These are phyloP conservation scores for Drosophila dunni DNA, from an alignment of 1,140 invertebrate species.

Conservation along the genomic window DNA sequence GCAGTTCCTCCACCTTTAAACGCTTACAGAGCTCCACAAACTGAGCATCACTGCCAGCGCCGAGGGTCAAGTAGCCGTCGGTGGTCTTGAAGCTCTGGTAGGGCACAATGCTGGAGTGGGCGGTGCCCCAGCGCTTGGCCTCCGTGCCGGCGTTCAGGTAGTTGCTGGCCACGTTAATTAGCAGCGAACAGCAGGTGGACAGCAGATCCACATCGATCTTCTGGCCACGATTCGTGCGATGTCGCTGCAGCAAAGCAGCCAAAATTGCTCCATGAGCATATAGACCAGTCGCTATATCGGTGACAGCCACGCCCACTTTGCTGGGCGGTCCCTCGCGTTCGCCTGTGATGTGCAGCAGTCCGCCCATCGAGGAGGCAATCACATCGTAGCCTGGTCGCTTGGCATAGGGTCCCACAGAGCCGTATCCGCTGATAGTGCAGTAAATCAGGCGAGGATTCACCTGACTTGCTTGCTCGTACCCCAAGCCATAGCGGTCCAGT, in stretches of 20 bases:
- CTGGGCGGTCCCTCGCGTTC: constrained; percentile 92
- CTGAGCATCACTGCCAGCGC: constrained; percentile 92
- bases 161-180: constrained; percentile 96
- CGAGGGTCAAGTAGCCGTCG: constrained; percentile 93
- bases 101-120: constrained; percentile 97
- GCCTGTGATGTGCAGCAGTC: constrained; percentile 95
- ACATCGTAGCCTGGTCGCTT: constrained; percentile 97
- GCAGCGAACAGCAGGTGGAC: constrained; percentile 94
- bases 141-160: constrained; percentile 95
- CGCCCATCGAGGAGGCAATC: constrained; percentile 96
- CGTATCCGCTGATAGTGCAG: constrained; percentile 97
- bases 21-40: constrained; percentile 89
- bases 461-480: constrained; percentile 90
- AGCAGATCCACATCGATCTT: constrained; percentile 97
- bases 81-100: constrained; percentile 94
- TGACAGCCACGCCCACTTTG: constrained; percentile 96
- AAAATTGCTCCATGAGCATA: constrained; percentile 98
- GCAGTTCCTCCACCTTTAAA: constrained; percentile 88
- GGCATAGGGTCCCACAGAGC: constrained; percentile 93
- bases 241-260: constrained; percentile 93
- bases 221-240: constrained; percentile 92
- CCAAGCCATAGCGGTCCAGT: constrained; percentile 90
- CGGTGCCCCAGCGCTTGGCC: constrained; percentile 93
- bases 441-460: constrained; percentile 94
- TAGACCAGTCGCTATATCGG: constrained; percentile 96